Evolutionary conservation across 1,140 invertebrate species (phyloP).

Genomic region (Tetramorium alpestre): DNA sequence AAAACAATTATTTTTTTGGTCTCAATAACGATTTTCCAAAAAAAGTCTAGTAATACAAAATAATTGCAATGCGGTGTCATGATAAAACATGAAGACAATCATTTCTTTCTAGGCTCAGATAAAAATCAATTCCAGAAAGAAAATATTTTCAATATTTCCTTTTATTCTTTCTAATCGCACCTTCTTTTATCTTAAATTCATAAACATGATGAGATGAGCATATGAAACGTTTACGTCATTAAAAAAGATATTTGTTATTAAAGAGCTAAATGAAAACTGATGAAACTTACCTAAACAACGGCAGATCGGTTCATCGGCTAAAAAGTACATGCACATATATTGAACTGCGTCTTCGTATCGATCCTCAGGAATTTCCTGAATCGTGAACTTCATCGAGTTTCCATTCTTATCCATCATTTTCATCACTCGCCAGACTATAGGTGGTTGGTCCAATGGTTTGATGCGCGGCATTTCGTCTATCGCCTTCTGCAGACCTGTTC

Average conservation of each 20-base stretch:
- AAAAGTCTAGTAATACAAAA: too few relatives aligned
- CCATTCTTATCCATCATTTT: conserved; percentile 27
- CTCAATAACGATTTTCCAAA: too few relatives aligned
- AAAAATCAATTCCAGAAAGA: too few relatives aligned
- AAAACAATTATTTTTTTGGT: too few relatives aligned
- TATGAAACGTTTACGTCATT: too few relatives aligned
- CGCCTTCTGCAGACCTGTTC: neutral
- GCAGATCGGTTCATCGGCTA: conserved; percentile 77
- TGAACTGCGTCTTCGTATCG: conserved; percentile 77
- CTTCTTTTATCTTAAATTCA: neutral
- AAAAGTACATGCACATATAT: conserved; percentile 77
- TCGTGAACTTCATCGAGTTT: conserved; percentile 69
- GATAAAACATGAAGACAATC: too few relatives aligned
- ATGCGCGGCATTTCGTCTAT: neutral
- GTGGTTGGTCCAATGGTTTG: conserved; percentile 67
- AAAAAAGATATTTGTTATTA: neutral
- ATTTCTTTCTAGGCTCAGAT: too few relatives aligned
- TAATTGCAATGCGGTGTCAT: too few relatives aligned
- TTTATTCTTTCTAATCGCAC: neutral
- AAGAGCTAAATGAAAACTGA: neutral
- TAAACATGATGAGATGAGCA: neutral
- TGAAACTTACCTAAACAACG: conserved; percentile 71
- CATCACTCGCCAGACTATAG: conserved; percentile 65
- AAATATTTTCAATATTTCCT: neutral
- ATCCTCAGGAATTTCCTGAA: conserved; percentile 81